These are phyloP conservation scores for Sarcophaga bullata DNA, from an alignment of 1,140 invertebrate genomes.

Conservation along the genomic window DNA sequence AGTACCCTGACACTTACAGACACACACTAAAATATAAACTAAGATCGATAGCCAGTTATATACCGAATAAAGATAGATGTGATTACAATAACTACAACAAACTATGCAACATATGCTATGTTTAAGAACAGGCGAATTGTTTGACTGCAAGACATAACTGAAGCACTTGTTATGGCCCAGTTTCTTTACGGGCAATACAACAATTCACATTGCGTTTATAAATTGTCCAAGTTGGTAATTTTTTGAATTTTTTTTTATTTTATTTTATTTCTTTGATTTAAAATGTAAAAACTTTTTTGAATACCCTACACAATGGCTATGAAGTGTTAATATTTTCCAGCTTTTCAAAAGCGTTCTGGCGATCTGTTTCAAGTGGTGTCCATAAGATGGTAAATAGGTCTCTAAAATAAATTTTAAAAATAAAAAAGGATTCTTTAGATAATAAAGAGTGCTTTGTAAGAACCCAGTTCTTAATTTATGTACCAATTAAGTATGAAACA, in stretches of 20 bases:
- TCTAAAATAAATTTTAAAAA: no score
- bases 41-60: not conserved
- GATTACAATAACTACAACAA: not conserved
- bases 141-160: not conserved
- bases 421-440: no score
- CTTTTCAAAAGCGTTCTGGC: no score
- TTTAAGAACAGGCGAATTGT: not conserved
- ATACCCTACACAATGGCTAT: no score
- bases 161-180: constrained; percentile 22
- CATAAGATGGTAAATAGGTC: no score
- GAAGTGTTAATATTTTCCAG: not conserved
- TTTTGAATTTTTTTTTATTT: not conserved
- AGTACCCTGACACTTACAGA: not conserved
- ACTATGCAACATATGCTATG: not conserved
- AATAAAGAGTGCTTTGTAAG: no score
- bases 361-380: no score
- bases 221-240: constrained; percentile 24
- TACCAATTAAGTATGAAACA: no score
- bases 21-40: not conserved
- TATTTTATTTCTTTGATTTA: not conserved
- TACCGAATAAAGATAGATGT: not conserved
- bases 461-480: no score
- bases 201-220: constrained; percentile 24
- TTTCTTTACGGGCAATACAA: constrained; percentile 10
- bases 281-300: no score